A percentile compares a stretch with the other conserved stretches of the same genome.
phyloP scores from a whole-genome alignment of 2,888 invertebrate genomes.

The Nasonovia ribisnigri region DNA sequence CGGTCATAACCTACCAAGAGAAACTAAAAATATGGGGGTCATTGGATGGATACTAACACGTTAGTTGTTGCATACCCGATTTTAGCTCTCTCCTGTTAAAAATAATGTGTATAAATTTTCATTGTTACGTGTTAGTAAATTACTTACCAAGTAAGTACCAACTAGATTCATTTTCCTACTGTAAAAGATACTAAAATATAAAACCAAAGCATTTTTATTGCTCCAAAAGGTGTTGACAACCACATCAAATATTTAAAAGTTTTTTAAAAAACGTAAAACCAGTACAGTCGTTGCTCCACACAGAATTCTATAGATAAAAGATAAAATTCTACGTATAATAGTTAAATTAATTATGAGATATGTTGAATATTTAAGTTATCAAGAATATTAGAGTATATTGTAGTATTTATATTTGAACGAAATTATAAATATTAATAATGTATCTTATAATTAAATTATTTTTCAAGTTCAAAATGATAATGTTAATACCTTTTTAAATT shows the following conservation, averaged over 20 bases:
- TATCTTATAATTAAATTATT: not conserved
- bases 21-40: not conserved
- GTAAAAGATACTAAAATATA: no score
- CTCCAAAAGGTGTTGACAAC: no score
- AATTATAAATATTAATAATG: no score
- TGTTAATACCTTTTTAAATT: not conserved
- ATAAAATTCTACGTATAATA: not conserved
- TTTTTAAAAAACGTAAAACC: no score
- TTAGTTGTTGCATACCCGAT: not conserved
- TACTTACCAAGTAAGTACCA: no score
- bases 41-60: not conserved
- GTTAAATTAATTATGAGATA: not conserved
- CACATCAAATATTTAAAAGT: no score
- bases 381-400: not conserved
- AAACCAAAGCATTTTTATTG: no score
- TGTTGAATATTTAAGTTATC: not conserved
- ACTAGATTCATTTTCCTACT: no score
- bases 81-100: not conserved
- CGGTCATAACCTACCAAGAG: not conserved
- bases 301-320: not conserved
- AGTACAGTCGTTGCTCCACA: no score
- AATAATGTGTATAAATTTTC: not conserved
- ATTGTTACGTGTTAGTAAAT: no score
- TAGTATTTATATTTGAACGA: no score
- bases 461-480: not conserved